These are phyloP conservation scores for Patiria miniata DNA, from an alignment of 35 echinoderm and acorn worm genomes.

Conservation along the genomic window DNA sequence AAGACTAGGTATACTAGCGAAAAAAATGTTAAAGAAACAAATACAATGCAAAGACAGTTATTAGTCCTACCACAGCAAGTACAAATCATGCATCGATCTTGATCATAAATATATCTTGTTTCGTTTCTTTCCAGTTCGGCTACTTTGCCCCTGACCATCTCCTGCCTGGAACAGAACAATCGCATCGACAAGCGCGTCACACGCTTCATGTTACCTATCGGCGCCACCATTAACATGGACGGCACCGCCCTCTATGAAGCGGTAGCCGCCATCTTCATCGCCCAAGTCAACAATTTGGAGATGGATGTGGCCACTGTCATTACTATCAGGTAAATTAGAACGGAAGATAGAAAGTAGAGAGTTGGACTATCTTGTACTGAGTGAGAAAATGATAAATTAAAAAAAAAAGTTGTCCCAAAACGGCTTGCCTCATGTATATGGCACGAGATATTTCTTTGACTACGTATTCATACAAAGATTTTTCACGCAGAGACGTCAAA, in stretches of 20 bases:
- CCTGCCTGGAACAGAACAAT: constrained; percentile 74
- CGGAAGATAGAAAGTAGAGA: not conserved
- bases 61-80: no score
- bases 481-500: no score
- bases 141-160: constrained; percentile 85
- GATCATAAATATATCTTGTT: no score
- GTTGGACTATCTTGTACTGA: not conserved
- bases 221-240: constrained; percentile 97
- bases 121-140: constrained; percentile 64
- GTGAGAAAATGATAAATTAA: no score
- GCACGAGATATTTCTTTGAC: no score
- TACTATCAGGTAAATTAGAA: constrained; percentile 68
- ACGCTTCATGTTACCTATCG: constrained; percentile 89
- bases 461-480: no score
- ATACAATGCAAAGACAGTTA: no score
- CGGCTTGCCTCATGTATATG: no score
- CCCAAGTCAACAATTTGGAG: constrained; percentile 81
- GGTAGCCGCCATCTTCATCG: constrained; percentile 95
- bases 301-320: constrained; percentile 78
- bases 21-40: no score
- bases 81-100: no score
- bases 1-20: no score
- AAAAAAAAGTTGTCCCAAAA: no score
- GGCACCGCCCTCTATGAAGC: constrained; percentile 97
- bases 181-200: constrained; percentile 79